A percentile compares a stretch with the other conserved stretches of the same genome.
phyloP scores from a whole-genome alignment of 2,113 vertebrate species.

The Myotis yumanensis region DNA sequence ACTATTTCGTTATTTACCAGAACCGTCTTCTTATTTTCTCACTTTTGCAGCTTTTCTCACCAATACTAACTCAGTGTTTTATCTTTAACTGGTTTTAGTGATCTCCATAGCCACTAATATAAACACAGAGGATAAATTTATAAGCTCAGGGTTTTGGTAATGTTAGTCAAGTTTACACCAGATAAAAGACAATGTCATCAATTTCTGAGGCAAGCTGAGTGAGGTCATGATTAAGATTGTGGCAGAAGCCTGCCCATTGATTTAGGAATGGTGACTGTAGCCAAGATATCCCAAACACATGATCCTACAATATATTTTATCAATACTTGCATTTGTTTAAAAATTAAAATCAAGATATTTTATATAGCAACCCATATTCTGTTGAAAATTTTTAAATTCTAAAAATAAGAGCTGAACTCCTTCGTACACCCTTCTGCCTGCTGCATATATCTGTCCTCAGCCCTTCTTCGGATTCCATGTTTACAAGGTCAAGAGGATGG shows the following conservation, averaged over 20 bases:
- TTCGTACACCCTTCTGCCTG: rapidly evolving
- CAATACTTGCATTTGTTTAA: background rate
- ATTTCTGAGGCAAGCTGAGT: background rate
- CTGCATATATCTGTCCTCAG: background rate
- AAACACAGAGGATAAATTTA: background rate
- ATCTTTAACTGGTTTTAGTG: background rate
- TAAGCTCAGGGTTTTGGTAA: background rate
- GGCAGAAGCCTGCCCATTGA: rapidly evolving
- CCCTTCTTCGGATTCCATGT: background rate
- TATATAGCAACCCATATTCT: background rate
- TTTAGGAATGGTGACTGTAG: background rate
- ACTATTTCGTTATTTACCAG: background rate
- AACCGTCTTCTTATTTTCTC: background rate
- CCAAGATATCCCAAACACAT: background rate
- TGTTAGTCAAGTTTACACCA: background rate
- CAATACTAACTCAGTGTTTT: background rate
- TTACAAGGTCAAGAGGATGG: background rate
- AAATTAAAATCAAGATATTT: background rate
- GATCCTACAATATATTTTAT: background rate
- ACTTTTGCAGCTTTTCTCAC: background rate
- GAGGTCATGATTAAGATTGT: background rate
- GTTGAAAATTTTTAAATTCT: background rate
- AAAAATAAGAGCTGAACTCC: background rate
- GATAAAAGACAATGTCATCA: background rate
- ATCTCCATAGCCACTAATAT: background rate